Base-by-base conservation (phyloP, 2,113 vertebrate genomes). In the Plectropomus leopardus region DNA sequence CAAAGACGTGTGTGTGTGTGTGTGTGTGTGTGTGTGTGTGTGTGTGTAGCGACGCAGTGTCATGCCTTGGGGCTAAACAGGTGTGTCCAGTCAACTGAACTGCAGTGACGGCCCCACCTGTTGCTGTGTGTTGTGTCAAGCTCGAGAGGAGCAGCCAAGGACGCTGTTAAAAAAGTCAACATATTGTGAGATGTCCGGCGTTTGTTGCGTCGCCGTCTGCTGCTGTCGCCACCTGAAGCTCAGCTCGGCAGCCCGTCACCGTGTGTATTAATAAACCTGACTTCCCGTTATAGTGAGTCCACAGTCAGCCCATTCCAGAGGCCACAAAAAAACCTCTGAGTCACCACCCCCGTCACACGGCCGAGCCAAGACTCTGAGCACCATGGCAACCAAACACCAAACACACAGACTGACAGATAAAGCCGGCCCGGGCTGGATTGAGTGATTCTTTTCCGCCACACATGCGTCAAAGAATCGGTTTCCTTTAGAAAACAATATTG, bases 321-420 rank as follows among this genome's bases (percentile, higher is more conserved):
- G 40, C 76, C 70, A 15, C 21, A 14, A 85, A 87, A n/a, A 91
- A 89, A 69, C 0, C 63, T 90, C 83, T 94, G 93, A 95, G 90
- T 95, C 94, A 94, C 88, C 75, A 65, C 78, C 78, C 34, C 28
- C 3, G 77, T 87, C 90, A 87, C 84, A 84, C 42, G 21, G 81
- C 64, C 32, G 8, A 76, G 79, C 82, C 82, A 72, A 78, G 84
- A 78, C 76, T 76, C 53, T 78, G 13, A 17, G 78, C 71, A 0
- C 92, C 89, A 90, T 84, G 85, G 85, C 80, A 93, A 95, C 94
- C 85, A 90, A 94, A 95, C 90, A 95, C 28, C 83, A 90, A 93
- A 94, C 91, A 94, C n/a, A 24, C 40, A 5, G 53, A 57, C 61
- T 61, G 36, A 36, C 61, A 82, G 84, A 85, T 64, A 21, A 75